A percentile compares a stretch with the other conserved stretches of the same genome.
Conservation (phyloP, 2,797 vertebrate genomes). For the Hippopotamyrus pictus region DNA sequence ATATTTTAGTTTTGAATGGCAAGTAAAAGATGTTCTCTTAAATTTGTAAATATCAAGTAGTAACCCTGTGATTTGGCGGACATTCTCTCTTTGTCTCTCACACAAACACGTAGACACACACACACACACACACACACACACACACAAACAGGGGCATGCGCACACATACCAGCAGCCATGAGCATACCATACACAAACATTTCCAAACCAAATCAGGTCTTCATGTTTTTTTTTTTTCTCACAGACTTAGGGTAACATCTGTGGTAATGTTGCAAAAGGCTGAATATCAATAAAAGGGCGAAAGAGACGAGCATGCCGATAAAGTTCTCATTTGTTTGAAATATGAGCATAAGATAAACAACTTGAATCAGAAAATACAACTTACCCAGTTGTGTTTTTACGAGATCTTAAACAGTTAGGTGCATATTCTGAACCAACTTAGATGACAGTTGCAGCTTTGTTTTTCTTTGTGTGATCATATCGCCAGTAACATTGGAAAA, state of each 20-base stretch:
- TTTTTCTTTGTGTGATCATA: conserved; percentile 77
- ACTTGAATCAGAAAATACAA: conserved; percentile 62
- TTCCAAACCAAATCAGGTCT: conserved; percentile 4
- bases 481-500: conserved; percentile 88
- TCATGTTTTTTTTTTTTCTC: background rate
- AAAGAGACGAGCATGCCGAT: conserved; percentile 34
- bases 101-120: conserved; percentile 16
- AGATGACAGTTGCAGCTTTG: conserved; percentile 98
- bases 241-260: conserved; percentile 23
- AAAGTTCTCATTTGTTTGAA: conserved; percentile 12
- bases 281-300: background rate
- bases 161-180: conserved; percentile 32
- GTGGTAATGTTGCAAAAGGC: conserved; percentile 16
- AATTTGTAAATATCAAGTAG: conserved; percentile 32
- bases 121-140: conserved; percentile 22
- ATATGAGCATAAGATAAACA: conserved; percentile 38
- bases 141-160: conserved; percentile 43
- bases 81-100: conserved; percentile 25
- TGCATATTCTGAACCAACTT: conserved; percentile 93
- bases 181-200: conserved; percentile 13
- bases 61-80: conserved; percentile 18
- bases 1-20: conserved; percentile 38
- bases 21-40: conserved; percentile 25
- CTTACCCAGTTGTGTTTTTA: conserved; percentile 76
- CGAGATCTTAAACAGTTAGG: conserved; percentile 73